phyloP scores from a whole-genome alignment of 1,140 invertebrate genomes.

The Drosophila subobscura region DNA sequence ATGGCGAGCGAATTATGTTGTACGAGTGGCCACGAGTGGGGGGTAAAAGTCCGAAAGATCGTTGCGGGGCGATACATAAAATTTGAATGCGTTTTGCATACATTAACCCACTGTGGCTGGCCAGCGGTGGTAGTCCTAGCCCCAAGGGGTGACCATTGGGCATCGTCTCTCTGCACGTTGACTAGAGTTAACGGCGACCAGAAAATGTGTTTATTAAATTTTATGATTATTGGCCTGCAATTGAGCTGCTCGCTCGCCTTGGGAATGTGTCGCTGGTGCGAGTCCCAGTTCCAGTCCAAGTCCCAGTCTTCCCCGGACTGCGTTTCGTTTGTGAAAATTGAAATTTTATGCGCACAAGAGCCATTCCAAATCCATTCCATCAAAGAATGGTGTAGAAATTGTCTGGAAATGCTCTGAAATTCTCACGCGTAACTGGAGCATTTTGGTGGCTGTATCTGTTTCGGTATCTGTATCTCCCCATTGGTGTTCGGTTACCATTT shows the following conservation, averaged over 20 bases:
- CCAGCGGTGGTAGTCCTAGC: slow-evolving; percentile 5
- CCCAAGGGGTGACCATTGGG: slow-evolving; percentile 16
- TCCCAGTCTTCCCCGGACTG: background rate
- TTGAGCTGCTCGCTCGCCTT: slow-evolving; percentile 66
- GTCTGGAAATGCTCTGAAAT: slow-evolving; percentile 49
- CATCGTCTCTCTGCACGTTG: background rate
- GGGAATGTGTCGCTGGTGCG: slow-evolving; percentile 58
- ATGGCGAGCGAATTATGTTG: slow-evolving; percentile 72
- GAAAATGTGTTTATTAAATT: slow-evolving; percentile 80
- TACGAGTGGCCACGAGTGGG: slow-evolving; percentile 20
- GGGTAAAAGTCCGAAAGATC: slow-evolving; percentile 47
- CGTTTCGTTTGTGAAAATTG: slow-evolving; percentile 62
- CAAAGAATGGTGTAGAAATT: slow-evolving; percentile 10
- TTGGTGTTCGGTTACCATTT: slow-evolving; percentile 64
- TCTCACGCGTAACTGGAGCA: slow-evolving; percentile 82
- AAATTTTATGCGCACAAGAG: slow-evolving; percentile 69
- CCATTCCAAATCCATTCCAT: slow-evolving; percentile 7
- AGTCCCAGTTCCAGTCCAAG: too few species aligned
- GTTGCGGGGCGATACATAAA: slow-evolving; percentile 76
- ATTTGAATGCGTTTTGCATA: slow-evolving; percentile 82
- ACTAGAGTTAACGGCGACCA: slow-evolving; percentile 29
- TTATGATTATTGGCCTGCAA: slow-evolving; percentile 80
- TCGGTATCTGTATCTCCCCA: slow-evolving; percentile 2
- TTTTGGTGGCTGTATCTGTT: slow-evolving; percentile 44
- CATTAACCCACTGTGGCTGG: slow-evolving; percentile 75